phyloP scores from a whole-genome alignment of 2,113 vertebrate species.

The Mionectes macconnelli region DNA sequence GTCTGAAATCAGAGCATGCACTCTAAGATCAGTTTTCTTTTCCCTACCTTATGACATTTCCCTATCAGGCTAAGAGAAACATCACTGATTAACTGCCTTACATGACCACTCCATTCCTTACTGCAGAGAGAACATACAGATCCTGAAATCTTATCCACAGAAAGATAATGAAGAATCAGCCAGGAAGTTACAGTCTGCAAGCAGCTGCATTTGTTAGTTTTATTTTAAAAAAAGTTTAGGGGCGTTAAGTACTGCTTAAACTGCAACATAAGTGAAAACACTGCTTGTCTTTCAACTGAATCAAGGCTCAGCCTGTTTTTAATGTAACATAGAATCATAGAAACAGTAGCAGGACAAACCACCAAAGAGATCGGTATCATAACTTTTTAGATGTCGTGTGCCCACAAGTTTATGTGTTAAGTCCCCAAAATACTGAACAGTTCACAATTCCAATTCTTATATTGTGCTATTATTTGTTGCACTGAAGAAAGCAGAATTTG shows the following conservation, averaged over 20 bases:
- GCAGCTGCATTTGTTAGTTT: background rate
- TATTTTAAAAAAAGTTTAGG: background rate
- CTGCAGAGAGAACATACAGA: background rate
- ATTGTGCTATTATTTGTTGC: background rate
- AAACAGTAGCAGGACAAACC: background rate
- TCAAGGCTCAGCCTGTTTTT: background rate
- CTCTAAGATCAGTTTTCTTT: background rate
- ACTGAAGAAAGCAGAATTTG: background rate
- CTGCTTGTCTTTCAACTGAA: background rate
- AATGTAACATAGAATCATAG: no score
- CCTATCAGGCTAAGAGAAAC: background rate
- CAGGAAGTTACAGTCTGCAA: background rate
- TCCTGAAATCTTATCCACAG: background rate
- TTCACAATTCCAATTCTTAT: background rate
- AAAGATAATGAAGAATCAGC: background rate
- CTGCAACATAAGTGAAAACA: background rate
- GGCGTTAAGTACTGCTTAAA: background rate
- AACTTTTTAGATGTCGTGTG: background rate
- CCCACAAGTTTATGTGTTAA: background rate
- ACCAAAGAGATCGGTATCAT: background rate
- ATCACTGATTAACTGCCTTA: background rate
- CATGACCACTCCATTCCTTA: background rate
- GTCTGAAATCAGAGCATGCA: conserved; percentile 11
- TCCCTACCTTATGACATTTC: background rate
- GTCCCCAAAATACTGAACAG: background rate